phyloP scores from a whole-genome alignment of 2,888 invertebrate genomes.

The Melieria omissa region DNA sequence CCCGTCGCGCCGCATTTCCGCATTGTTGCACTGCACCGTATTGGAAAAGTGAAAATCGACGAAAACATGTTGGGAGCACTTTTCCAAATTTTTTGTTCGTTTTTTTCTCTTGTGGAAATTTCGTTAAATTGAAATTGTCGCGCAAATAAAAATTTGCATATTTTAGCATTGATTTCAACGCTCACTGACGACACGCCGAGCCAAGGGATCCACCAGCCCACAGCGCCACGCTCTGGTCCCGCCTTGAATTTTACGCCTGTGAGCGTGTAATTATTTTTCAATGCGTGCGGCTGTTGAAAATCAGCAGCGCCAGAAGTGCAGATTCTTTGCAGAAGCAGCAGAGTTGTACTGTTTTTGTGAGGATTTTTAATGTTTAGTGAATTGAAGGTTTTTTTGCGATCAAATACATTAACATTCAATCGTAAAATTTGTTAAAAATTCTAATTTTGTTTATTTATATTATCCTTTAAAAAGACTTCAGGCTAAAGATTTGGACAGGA shows the following conservation, averaged over 20 bases:
- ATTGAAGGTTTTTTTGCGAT: too few relatives aligned
- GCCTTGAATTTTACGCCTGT: constrained; percentile 21
- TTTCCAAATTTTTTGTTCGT: not conserved
- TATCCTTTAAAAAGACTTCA: too few relatives aligned
- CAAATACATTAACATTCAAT: not conserved
- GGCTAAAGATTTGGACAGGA: too few relatives aligned
- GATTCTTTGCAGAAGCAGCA: not conserved
- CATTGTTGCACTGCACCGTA: not conserved
- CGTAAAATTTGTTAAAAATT: not conserved
- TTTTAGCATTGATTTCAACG: constrained; percentile 51
- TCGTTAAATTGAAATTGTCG: constrained; percentile 63
- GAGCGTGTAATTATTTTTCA: constrained; percentile 47
- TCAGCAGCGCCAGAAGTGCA: not conserved
- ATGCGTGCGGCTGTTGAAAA: constrained; percentile 13
- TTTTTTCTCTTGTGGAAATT: constrained; percentile 39
- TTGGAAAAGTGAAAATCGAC: constrained; percentile 30
- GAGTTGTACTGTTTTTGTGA: too few relatives aligned
- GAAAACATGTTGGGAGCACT: constrained; percentile 30
- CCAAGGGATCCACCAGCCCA: constrained; percentile 41
- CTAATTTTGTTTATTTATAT: too few relatives aligned
- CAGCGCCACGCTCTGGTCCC: not conserved
- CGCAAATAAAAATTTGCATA: constrained; percentile 63
- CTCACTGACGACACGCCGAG: constrained; percentile 48
- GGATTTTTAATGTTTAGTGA: too few relatives aligned
- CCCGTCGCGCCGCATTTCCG: constrained; percentile 29